Percentiles rank a stretch among this genome's conserved stretches.
phyloP scores from a whole-genome alignment of 1,140 invertebrate species.

The Brachionus rubens region DNA sequence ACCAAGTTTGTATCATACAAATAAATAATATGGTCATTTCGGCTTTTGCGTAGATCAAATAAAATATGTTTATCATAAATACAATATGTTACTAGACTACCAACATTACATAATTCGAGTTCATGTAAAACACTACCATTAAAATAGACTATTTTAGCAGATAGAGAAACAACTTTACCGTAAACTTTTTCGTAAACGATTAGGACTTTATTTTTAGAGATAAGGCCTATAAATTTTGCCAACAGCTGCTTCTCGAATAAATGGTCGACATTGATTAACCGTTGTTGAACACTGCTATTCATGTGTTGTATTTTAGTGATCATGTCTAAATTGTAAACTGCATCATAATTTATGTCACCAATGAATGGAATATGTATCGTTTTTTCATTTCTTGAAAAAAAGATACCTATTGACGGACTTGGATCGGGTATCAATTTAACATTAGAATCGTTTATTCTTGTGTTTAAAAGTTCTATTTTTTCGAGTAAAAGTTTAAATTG shows the following conservation, averaged over 20 bases:
- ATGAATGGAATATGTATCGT: constrained; percentile 13
- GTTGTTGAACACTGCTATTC: neutral
- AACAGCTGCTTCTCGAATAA: neutral
- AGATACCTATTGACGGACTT: neutral
- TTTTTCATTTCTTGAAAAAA: constrained; percentile 11
- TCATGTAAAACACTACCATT: constrained; percentile 9
- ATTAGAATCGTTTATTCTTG: neutral
- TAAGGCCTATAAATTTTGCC: neutral
- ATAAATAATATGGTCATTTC: neutral
- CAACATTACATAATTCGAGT: neutral
- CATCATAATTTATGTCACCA: constrained; percentile 15
- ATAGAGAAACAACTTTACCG: constrained; percentile 7
- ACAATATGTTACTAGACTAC: neutral
- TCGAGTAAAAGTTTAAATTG: neutral
- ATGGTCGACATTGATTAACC: neutral
- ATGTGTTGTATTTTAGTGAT: neutral
- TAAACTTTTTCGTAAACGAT: constrained; percentile 29
- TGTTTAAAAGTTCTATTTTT: constrained; percentile 2
- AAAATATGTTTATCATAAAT: constrained; percentile 13
- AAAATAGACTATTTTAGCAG: constrained; percentile 12
- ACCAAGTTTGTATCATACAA: neutral
- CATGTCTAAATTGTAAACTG: neutral
- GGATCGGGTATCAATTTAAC: neutral
- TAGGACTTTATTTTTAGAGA: constrained; percentile 20
- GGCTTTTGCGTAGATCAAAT: neutral